phyloP scores from a whole-genome alignment of 1,140 invertebrate genomes.

The Drosophila repleta region DNA sequence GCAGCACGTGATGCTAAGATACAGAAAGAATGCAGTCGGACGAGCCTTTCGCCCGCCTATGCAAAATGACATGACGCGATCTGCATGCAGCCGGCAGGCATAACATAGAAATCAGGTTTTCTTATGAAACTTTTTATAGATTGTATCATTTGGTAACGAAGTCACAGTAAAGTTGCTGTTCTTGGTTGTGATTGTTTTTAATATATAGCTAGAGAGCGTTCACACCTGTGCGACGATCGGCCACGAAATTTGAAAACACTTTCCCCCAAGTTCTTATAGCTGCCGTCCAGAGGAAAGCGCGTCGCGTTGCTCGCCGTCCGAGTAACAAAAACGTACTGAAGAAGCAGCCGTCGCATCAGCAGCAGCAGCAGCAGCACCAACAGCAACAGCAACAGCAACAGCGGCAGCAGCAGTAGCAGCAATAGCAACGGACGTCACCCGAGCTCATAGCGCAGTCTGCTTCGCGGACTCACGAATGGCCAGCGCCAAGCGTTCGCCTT shows the following conservation, averaged over 20 bases:
- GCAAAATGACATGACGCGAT: slow-evolving; percentile 4
- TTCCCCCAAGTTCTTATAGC: slow-evolving; percentile 11
- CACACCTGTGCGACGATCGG: slow-evolving; percentile 36
- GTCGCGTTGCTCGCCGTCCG: slow-evolving; percentile 60
- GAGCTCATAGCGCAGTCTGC: not conserved
- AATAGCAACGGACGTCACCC: not conserved
- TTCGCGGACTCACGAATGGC: slow-evolving; percentile 32
- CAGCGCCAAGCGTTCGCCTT: slow-evolving; percentile 15
- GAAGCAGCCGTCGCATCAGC: slow-evolving; percentile 13
- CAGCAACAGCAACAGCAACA: not conserved
- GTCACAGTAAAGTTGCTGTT: slow-evolving; percentile 2
- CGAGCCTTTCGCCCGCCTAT: slow-evolving; percentile 57
- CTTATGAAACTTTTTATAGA: not conserved
- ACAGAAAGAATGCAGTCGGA: slow-evolving; percentile 73
- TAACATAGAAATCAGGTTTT: slow-evolving; percentile 40
- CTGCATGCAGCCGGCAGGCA: slow-evolving; percentile 27
- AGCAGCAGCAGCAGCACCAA: slow-evolving; percentile 5
- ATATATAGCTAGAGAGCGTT: slow-evolving; percentile 28
- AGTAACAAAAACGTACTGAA: slow-evolving; percentile 69
- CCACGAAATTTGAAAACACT: slow-evolving; percentile 33
- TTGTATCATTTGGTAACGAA: slow-evolving; percentile 6
- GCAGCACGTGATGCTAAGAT: slow-evolving; percentile 53
- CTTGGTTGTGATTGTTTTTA: slow-evolving; percentile 12
- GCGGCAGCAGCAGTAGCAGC: slow-evolving; percentile 6
- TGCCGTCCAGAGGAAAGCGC: slow-evolving; percentile 48